Evolutionary conservation across 2,888 invertebrate species (phyloP).

Genomic region (Drymonia ruficornis): DNA sequence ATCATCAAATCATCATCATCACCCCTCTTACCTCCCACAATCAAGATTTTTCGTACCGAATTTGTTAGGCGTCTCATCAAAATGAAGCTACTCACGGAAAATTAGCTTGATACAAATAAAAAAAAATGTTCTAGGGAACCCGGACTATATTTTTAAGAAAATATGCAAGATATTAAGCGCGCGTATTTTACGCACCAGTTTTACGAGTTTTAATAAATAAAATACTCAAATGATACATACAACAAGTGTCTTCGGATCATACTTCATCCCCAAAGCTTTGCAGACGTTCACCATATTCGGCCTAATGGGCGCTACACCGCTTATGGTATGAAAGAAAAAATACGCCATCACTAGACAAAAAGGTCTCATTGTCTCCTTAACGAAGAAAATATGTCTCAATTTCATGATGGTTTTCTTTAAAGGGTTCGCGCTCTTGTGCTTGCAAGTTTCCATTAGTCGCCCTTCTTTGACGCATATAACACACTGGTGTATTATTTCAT

Average conservation of each 20-base stretch:
- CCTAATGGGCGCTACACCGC: constrained; percentile 76
- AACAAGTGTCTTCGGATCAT: constrained; percentile 71
- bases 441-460: constrained; percentile 50
- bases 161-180: no score
- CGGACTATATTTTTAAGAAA: no score
- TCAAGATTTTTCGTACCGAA: no score
- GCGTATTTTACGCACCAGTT: no score
- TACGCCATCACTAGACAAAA: constrained; percentile 79
- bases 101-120: no score
- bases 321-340: constrained; percentile 81
- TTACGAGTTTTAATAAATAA: no score
- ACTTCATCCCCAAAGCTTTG: constrained; percentile 75
- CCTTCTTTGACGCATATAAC: constrained; percentile 63
- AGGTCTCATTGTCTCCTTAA: constrained; percentile 81
- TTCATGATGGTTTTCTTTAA: constrained; percentile 54
- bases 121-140: no score
- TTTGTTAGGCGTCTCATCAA: no score
- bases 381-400: constrained; percentile 68
- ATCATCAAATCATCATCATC: no score
- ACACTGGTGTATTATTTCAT: constrained; percentile 63
- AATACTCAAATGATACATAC: constrained; percentile 58
- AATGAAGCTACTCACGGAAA: no score
- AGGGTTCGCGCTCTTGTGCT: constrained; percentile 53
- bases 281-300: constrained; percentile 85
- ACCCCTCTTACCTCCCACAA: no score